Base-by-base conservation (phyloP, 2,113 vertebrate species). In the Nycticorax nycticorax region DNA sequence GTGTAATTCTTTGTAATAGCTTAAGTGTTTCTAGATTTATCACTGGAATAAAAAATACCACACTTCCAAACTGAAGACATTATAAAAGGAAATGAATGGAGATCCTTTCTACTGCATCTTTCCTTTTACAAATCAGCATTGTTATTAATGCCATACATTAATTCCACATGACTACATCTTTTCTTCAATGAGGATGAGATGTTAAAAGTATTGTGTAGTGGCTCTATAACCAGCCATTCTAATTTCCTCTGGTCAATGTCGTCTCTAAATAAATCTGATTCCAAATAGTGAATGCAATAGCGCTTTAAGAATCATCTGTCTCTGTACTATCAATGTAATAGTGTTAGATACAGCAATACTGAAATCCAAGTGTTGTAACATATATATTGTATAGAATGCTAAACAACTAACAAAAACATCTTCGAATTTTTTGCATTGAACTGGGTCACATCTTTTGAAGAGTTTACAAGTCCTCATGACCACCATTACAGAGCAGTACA, bases 21-120 rank as follows among this genome's bases (percentile, higher is more conserved):
- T 93, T 83, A 94, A 96, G 81, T 95, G 89, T 96, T 96, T 92
- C 86, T 76, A 90, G 94, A 96, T 94, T 95, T 96, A 97, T 95
- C 81, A 95, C 84, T 73, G 81, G 90, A 97, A 94, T 96, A 94
- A 93, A 96, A 89, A 93, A 85, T 63, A 81, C 81, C 81, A 86
- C 82, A 75, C 60, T 93, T 92, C 77, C 71, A 94, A 94, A 87
- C 32, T 94, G 81, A 83, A 89, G 78, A 88, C 76, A 80, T 74
- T 95, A 63, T 24, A 66, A 80, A 93, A 92, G 85, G 82, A 93
- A 91, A 93, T 84, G 39, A 95, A 95, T 86, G 69, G 52, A 78
- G 68, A 94, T n/a, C 56, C 69, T 92, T 92, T 87, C 83, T 68
- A 35, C 39, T 78, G 76, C 48, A 72, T 86, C 64, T 94, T 84